These are phyloP conservation scores for Accipiter virgatus DNA, from an alignment of 2,113 vertebrate species.

Conservation along the genomic window DNA sequence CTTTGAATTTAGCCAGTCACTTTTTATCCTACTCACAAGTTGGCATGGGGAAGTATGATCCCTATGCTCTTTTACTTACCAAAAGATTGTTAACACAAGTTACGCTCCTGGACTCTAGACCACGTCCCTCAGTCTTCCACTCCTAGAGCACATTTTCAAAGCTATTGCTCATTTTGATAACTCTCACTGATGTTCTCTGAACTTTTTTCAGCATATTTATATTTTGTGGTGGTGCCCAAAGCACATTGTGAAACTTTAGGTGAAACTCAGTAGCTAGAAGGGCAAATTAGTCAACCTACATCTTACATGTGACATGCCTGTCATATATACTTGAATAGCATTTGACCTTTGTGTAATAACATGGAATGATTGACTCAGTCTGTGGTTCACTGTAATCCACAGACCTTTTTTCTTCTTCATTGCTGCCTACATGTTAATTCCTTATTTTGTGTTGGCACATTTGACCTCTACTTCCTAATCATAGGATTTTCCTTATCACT, in stretches of 20 bases:
- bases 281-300: neutral
- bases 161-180: neutral
- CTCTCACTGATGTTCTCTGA: neutral
- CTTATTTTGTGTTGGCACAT: neutral
- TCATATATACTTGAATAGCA: neutral
- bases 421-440: neutral
- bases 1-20: neutral
- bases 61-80: neutral
- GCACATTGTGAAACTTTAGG: neutral
- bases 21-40: neutral
- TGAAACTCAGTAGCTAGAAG: neutral
- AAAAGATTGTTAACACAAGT: neutral
- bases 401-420: neutral
- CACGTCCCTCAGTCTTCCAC: neutral
- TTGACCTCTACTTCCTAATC: neutral
- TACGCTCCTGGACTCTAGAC: neutral
- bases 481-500: neutral
- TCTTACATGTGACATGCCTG: neutral
- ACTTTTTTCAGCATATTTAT: neutral
- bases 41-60: neutral
- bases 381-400: neutral
- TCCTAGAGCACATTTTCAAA: neutral
- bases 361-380: neutral
- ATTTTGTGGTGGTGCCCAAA: neutral
- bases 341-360: conserved; percentile 15